Evolutionary conservation across 2,797 vertebrate species (phyloP).

Genomic region (Alexandromys oeconomus): DNA sequence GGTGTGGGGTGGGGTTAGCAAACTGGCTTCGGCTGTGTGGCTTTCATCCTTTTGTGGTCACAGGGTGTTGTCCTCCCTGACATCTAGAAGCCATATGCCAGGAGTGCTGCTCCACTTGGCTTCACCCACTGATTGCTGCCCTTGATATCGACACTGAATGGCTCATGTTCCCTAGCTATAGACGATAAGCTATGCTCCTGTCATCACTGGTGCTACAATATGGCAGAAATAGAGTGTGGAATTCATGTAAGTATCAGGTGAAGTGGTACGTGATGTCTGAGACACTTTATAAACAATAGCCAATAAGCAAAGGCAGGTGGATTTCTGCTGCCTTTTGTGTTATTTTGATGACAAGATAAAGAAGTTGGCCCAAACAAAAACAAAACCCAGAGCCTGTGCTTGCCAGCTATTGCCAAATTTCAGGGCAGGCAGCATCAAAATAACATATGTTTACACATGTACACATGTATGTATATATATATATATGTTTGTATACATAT

Average conservation of each 20-base stretch:
- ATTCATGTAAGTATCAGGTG: not conserved
- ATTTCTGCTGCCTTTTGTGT: not conserved
- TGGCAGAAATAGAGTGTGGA: not conserved
- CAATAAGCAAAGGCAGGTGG: not conserved
- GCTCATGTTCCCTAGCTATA: not conserved
- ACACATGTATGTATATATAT: not conserved
- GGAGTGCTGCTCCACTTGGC: not conserved
- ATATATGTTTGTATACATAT: too few relatives aligned
- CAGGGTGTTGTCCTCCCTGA: not conserved
- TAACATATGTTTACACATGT: not conserved
- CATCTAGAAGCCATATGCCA: not conserved
- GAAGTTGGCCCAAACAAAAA: not conserved
- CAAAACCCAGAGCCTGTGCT: not conserved
- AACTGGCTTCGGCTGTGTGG: not conserved
- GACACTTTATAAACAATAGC: not conserved
- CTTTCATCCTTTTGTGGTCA: not conserved
- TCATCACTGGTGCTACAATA: not conserved
- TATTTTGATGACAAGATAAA: not conserved
- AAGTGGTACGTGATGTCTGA: not conserved
- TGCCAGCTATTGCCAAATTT: not conserved
- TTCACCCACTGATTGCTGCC: not conserved
- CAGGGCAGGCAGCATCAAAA: not conserved
- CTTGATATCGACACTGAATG: not conserved
- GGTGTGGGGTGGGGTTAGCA: too few relatives aligned
- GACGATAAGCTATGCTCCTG: not conserved